Evolutionary conservation across 2,113 vertebrate species (phyloP).

Genomic region (Melanerpes formicivorus): DNA sequence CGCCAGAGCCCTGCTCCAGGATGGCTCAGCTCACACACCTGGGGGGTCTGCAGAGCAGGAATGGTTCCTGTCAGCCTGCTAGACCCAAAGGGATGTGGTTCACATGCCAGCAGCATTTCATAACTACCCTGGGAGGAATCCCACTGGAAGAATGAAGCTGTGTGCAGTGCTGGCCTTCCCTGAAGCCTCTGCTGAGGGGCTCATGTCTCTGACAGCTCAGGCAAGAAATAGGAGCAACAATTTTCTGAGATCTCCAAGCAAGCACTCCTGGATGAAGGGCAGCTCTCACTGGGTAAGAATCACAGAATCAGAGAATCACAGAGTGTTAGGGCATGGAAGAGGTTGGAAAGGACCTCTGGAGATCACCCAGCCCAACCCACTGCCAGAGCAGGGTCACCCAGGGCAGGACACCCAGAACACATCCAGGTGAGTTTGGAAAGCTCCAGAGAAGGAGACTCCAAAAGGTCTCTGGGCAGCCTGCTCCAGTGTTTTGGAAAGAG

Average conservation of each 20-base stretch:
- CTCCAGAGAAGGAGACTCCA: too few relatives aligned
- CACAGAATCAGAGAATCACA: too few relatives aligned
- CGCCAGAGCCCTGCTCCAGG: constrained; percentile 6
- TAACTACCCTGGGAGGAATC: constrained; percentile 57
- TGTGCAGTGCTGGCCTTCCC: constrained; percentile 57
- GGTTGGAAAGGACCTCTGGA: neutral
- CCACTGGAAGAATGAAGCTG: constrained; percentile 63
- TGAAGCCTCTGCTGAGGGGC: constrained; percentile 43
- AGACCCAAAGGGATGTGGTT: constrained; percentile 56
- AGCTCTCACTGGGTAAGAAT: constrained; percentile 29
- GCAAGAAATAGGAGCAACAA: constrained; percentile 61
- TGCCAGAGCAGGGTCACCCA: too few relatives aligned
- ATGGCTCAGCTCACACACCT: constrained; percentile 61
- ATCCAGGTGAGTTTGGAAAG: too few relatives aligned
- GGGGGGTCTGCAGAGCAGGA: constrained; percentile 50
- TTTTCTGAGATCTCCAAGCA: constrained; percentile 38
- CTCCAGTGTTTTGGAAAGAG: neutral
- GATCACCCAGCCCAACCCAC: neutral
- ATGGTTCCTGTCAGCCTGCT: constrained; percentile 58
- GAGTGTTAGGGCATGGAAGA: too few relatives aligned
- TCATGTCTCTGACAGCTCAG: constrained; percentile 28
- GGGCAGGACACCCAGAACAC: too few relatives aligned
- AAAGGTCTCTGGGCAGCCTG: too few relatives aligned
- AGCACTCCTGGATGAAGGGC: constrained; percentile 41
- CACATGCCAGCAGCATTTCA: constrained; percentile 64